A percentile compares a stretch with the other conserved stretches of the same genome.
Evolutionary conservation across 2,113 vertebrate species (phyloP).

Genomic region (Pluvianellus socialis): DNA sequence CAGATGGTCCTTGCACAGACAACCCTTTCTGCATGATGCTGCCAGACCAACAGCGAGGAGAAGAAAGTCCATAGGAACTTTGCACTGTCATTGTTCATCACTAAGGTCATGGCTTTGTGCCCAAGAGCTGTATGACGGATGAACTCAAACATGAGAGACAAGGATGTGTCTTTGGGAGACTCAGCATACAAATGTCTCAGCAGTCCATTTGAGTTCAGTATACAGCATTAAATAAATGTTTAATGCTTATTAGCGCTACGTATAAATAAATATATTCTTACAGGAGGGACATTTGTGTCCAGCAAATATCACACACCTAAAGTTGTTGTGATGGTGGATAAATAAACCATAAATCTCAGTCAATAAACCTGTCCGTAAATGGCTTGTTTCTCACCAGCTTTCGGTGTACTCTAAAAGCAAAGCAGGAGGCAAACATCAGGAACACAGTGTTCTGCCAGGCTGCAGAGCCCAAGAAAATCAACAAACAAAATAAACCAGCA

Average conservation of each 20-base stretch:
- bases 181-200: neutral
- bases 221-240: neutral
- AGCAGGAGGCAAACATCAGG: neutral
- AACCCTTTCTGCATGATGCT: neutral
- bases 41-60: neutral
- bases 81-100: neutral
- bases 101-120: neutral
- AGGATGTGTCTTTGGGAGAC: neutral
- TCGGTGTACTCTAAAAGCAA: accelerated
- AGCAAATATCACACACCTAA: neutral
- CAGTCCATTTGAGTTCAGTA: neutral
- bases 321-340: neutral
- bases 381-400: neutral
- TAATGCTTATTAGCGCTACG: neutral
- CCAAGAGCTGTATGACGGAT: neutral
- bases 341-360: neutral
- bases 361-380: neutral
- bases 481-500: neutral
- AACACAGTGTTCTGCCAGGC: neutral
- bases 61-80: neutral
- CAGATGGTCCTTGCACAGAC: neutral
- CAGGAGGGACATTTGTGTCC: neutral
- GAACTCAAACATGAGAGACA: neutral
- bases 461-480: neutral
- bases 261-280: neutral